These are phyloP conservation scores for Poecile montanus DNA, from an alignment of 2,797 vertebrate genomes.

Conservation along the genomic window DNA sequence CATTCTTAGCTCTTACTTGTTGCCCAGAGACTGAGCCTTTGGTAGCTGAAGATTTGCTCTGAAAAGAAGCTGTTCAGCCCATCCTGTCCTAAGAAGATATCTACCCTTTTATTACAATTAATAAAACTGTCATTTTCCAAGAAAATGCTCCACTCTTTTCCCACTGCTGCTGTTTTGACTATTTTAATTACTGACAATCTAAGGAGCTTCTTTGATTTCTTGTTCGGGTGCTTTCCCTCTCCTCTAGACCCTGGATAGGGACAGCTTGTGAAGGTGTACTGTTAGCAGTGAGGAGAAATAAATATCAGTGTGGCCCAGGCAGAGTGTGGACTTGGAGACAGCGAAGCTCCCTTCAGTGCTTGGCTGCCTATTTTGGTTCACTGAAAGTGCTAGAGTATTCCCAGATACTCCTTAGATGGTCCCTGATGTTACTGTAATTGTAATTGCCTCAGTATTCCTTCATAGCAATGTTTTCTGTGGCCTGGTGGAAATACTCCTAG, in stretches of 20 bases:
- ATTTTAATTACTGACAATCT: background rate
- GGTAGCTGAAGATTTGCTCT: background rate
- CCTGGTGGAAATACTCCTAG: background rate
- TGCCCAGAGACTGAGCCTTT: background rate
- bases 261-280: background rate
- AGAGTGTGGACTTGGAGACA: background rate
- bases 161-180: background rate
- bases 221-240: background rate
- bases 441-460: background rate
- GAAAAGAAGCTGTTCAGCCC: background rate
- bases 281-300: background rate
- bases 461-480: background rate
- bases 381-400: background rate
- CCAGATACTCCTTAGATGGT: background rate
- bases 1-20: background rate
- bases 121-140: background rate
- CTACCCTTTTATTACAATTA: background rate
- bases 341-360: background rate
- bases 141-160: background rate
- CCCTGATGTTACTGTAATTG: background rate
- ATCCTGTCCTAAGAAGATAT: background rate
- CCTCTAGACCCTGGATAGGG: background rate
- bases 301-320: background rate
- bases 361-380: accelerated
- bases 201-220: background rate